Base-by-base conservation (phyloP, 1,140 invertebrate species). In the Cecropterus lyciades region DNA sequence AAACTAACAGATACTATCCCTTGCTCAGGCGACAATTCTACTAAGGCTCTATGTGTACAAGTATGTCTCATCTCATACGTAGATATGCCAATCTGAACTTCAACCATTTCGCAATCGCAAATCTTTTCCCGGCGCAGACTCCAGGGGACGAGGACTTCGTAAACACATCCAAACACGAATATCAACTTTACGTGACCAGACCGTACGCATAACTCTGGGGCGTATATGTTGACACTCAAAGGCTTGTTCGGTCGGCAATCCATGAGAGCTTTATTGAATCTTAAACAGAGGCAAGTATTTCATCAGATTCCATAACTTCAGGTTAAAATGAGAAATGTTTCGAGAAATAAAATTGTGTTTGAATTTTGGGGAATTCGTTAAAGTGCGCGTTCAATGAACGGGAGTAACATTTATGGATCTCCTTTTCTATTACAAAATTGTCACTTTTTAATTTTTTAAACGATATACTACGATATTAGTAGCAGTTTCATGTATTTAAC, bases 31-130 rank as follows among this genome's bases (percentile, higher is more conserved):
- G 73, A 64, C 49, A 92, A 27, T 46, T 89, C 80, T 0, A 89
- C 74, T 62, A 86, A 75, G 17, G 72, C 27, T 60, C 89, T 82
- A 52, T 92, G 89, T 0, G 67, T 11, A 55, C 89, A 92, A 0
- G 72, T 84, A 55, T 92, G 89, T 20, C 78, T 79, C 88, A 85
- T 86, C 57, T 85, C 86, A 16, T 81, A 92, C 1, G 76, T 82
- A 0, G 89, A 92, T 37, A 87, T 89, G 9, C 87, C 89, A 2
- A 79, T 67, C 70, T 87, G 70, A 0, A 91, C 84, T 51, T 91
- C 80, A 0, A 87, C 68, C 85, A 92, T 89, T 27, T 83, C 75
- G 30, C 91, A 92, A 13, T 92, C 82, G 65, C 91, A 92, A 69
- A 92, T 86, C 66, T 92, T 91, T 57, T 85, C 85, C 37, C 91